phyloP scores from a whole-genome alignment of 2,888 invertebrate species.

The Phaonia tiefii region DNA sequence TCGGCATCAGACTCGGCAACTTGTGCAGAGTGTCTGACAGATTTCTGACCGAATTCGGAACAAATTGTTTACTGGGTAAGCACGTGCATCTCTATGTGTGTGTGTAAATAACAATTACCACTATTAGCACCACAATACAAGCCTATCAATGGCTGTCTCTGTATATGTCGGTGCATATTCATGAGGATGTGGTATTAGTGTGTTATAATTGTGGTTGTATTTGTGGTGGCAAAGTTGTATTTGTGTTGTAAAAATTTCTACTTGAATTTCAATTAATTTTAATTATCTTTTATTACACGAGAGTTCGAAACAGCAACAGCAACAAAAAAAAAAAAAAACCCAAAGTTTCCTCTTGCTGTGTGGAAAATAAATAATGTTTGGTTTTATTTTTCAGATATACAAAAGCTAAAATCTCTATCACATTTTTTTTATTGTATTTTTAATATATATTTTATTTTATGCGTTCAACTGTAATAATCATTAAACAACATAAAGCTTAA shows the following conservation, averaged over 20 bases:
- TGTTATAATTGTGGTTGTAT: slow-evolving; percentile 16
- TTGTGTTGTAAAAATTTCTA: slow-evolving; percentile 48
- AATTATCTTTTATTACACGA: slow-evolving; percentile 59
- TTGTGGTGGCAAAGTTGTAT: not conserved
- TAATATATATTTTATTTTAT: no score
- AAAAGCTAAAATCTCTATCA: slow-evolving; percentile 30
- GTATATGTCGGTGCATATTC: not conserved
- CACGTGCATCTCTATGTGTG: not conserved
- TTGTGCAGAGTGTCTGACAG: no score
- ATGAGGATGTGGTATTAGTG: not conserved
- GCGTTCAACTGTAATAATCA: not conserved
- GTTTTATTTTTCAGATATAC: not conserved
- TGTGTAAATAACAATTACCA: slow-evolving; percentile 44
- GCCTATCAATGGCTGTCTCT: slow-evolving; percentile 5
- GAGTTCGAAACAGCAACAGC: slow-evolving; percentile 7
- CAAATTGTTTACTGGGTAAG: no score
- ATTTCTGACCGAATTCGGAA: no score
- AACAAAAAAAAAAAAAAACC: no score
- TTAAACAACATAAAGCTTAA: not conserved
- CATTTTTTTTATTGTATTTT: no score
- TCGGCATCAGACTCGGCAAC: no score
- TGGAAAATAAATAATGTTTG: no score
- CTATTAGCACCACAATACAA: not conserved
- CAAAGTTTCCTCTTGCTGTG: not conserved
- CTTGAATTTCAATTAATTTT: slow-evolving; percentile 65